These are phyloP conservation scores for Gymnarchus niloticus DNA, from an alignment of 2,113 vertebrate genomes.

Conservation along the genomic window DNA sequence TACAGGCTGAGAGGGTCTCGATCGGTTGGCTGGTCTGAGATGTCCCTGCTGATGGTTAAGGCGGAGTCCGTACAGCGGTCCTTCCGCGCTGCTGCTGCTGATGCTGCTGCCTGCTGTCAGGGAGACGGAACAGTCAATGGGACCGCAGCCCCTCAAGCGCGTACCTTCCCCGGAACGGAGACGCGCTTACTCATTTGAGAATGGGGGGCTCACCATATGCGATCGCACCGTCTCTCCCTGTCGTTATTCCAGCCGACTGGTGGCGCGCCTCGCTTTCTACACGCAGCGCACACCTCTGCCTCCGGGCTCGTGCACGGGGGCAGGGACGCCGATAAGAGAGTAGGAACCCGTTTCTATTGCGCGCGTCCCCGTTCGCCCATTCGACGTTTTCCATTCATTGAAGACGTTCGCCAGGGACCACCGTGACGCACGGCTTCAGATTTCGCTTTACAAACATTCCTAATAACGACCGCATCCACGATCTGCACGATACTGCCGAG, in stretches of 20 bases:
- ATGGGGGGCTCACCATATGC: conserved; percentile 17
- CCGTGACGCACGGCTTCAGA: background rate
- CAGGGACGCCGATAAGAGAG: conserved; percentile 4
- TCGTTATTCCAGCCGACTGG: background rate
- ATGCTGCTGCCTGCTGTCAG: conserved; percentile 34
- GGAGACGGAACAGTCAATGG: conserved; percentile 44
- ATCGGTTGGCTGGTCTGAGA: conserved; percentile 38
- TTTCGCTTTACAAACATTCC: background rate
- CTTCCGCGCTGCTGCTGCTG: conserved; percentile 33
- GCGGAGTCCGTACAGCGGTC: conserved; percentile 57
- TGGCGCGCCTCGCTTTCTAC: conserved; percentile 4
- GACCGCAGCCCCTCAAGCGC: conserved; percentile 39
- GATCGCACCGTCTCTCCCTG: conserved; percentile 4
- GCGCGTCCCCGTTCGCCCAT: conserved; percentile 13
- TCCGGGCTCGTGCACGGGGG: conserved; percentile 18
- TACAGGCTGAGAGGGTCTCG: conserved; percentile 39
- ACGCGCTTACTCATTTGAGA: conserved; percentile 43
- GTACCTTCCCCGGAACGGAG: conserved; percentile 35
- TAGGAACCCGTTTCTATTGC: background rate
- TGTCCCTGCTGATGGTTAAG: conserved; percentile 44
- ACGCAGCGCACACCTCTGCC: conserved; percentile 3
- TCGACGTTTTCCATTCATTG: conserved; percentile 13
- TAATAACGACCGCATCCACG: background rate
- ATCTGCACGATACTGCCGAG: background rate
- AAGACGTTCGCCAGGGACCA: background rate